Conservation (phyloP, 2,797 vertebrate species). For the Girardinus metallicus region DNA sequence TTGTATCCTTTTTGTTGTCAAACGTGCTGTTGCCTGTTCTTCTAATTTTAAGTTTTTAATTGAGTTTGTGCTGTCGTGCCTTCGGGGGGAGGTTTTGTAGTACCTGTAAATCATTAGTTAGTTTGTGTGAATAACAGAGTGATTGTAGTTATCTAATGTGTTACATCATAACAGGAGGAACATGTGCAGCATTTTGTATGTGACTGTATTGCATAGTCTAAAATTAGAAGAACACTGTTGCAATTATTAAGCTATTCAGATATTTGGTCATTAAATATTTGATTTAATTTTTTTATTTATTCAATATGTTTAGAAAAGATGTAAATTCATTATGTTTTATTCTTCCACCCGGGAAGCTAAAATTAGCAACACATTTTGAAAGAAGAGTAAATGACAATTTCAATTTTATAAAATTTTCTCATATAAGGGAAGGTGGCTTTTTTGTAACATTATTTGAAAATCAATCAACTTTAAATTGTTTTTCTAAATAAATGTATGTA, state of each 20-base stretch:
- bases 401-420: neutral
- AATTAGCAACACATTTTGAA: neutral
- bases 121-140: constrained; percentile 34
- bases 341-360: neutral
- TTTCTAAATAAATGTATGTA: neutral
- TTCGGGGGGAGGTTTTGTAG: constrained; percentile 33
- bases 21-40: constrained; percentile 7
- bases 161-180: constrained; percentile 39
- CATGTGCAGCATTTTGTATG: constrained; percentile 11
- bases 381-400: neutral
- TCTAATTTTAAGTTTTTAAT: constrained; percentile 38
- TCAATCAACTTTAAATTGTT: neutral
- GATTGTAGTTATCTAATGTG: constrained; percentile 42
- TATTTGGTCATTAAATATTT: neutral
- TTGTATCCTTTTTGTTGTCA: constrained; percentile 31
- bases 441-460: neutral
- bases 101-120: constrained; percentile 45
- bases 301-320: neutral
- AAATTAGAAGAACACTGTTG: neutral
- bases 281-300: neutral
- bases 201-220: constrained; percentile 21
- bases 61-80: constrained; percentile 40
- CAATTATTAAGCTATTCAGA: neutral
- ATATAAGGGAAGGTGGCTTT: neutral
- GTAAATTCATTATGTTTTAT: neutral